These are phyloP conservation scores for Trichoplax adhaerens DNA, from an alignment of 37 sponge, comb jelly and placozoan species.

Conservation along the genomic window DNA sequence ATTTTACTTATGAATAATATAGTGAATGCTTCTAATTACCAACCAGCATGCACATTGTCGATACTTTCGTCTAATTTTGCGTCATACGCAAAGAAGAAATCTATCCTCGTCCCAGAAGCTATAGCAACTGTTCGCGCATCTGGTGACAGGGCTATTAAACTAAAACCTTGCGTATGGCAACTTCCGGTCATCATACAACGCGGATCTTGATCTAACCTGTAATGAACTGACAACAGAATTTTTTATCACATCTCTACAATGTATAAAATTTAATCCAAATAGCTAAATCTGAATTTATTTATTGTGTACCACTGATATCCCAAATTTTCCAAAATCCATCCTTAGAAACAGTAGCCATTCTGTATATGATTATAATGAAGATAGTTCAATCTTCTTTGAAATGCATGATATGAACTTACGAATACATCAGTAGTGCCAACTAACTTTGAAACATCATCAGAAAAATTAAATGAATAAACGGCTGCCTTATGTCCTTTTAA, in stretches of 20 bases:
- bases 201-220: constrained; percentile 35
- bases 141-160: constrained; percentile 24
- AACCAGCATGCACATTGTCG: constrained; percentile 44
- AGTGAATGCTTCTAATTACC: background rate
- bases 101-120: constrained; percentile 21
- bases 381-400: no score
- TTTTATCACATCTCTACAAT: background rate
- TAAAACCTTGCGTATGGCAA: constrained; percentile 9
- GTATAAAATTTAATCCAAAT: background rate
- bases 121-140: constrained; percentile 52
- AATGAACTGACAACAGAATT: constrained; percentile 34
- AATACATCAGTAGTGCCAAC: no score
- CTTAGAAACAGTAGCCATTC: constrained; percentile 63
- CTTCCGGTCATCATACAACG: constrained; percentile 20
- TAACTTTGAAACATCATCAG: constrained; percentile 46
- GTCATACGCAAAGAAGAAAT: constrained; percentile 23
- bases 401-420: no score
- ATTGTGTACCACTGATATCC: constrained; percentile 52
- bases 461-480: constrained; percentile 39
- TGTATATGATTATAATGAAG: background rate
- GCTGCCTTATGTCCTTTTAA: constrained; percentile 59
- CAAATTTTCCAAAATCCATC: constrained; percentile 73
- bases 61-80: constrained; percentile 27
- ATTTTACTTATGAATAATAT: background rate
- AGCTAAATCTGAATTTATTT: background rate